Conservation (phyloP, 2,113 vertebrate genomes). For the Plestiodon gilberti region DNA sequence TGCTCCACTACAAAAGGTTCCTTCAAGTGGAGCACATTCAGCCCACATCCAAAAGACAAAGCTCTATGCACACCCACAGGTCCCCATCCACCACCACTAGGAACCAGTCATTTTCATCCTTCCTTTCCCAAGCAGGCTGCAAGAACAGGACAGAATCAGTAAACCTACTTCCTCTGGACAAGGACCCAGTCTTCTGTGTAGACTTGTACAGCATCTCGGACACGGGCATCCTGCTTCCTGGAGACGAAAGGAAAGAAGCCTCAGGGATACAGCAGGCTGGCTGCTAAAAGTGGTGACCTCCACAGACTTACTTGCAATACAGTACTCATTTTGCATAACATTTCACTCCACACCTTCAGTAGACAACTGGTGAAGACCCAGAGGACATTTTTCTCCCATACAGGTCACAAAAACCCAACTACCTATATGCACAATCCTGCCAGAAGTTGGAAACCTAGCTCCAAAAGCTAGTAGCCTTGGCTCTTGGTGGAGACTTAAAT, state of each 20-base stretch:
- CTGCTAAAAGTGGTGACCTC: background rate
- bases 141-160: background rate
- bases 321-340: background rate
- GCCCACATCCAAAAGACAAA: background rate
- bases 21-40: background rate
- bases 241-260: constrained; percentile 4
- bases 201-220: constrained; percentile 85
- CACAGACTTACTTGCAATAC: background rate
- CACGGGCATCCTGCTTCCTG: constrained; percentile 87
- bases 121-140: background rate
- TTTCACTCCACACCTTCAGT: background rate
- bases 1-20: background rate
- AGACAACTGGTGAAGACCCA: background rate
- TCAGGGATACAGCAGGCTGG: too few species aligned
- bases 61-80: background rate
- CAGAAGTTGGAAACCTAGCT: background rate
- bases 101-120: background rate
- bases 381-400: background rate
- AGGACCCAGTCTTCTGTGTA: constrained; percentile 93
- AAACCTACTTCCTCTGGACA: constrained; percentile 86
- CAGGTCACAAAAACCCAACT: background rate
- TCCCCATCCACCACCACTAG: background rate
- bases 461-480: background rate
- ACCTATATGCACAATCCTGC: background rate
- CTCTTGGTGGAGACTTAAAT: background rate